Conservation (phyloP, 2,888 invertebrate genomes). For the Ophioninae sp. region DNA sequence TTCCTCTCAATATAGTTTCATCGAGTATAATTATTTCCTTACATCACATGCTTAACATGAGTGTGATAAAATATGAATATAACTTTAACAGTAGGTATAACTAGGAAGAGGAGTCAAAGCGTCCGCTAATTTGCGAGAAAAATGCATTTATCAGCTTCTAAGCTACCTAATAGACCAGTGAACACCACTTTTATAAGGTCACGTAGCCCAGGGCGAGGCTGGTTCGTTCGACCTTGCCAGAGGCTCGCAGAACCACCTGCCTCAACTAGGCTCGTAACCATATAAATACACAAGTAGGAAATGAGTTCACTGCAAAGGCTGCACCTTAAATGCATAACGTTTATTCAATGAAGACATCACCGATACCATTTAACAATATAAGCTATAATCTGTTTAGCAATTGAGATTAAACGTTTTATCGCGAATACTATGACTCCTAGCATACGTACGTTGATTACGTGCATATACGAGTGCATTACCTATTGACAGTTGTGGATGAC, state of each 20-base stretch:
- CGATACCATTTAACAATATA: slow-evolving; percentile 9
- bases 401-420: not conserved
- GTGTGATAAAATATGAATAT: not conserved
- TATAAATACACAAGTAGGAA: slow-evolving; percentile 22
- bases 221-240: slow-evolving; percentile 78
- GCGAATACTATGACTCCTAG: too few species aligned
- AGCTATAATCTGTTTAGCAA: not conserved
- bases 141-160: slow-evolving; percentile 75
- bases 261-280: slow-evolving; percentile 33
- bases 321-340: slow-evolving; percentile 21
- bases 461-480: not conserved
- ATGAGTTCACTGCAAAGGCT: slow-evolving; percentile 1
- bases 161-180: slow-evolving; percentile 61
- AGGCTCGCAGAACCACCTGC: slow-evolving; percentile 70
- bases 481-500: not conserved
- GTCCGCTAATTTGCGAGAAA: slow-evolving; percentile 26
- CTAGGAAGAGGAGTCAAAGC: slow-evolving; percentile 43
- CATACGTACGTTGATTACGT: not conserved
- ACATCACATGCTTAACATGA: not conserved
- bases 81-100: slow-evolving; percentile 58
- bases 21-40: not conserved
- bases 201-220: slow-evolving; percentile 75
- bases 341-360: slow-evolving; percentile 14
- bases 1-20: not conserved
- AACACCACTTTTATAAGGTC: slow-evolving; percentile 53